Conservation (phyloP, 2,113 vertebrate species). For the Rattus rattus region DNA sequence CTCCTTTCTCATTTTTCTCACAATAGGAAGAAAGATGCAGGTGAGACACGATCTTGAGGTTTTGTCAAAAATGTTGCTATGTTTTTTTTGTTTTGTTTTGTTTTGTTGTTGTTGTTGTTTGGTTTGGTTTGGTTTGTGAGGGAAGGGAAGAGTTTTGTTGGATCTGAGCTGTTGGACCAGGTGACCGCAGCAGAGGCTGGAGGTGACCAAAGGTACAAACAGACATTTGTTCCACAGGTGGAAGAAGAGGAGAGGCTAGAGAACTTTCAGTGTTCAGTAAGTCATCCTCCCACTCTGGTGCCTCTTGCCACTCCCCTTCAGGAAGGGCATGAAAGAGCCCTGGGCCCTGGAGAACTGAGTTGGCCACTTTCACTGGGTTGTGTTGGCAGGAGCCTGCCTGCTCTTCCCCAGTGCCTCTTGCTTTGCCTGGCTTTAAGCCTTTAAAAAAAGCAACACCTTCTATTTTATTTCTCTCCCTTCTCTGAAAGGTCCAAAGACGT, state of each 20-base stretch:
- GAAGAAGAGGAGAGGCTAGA: neutral
- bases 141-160: neutral
- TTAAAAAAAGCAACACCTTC: conserved; percentile 72
- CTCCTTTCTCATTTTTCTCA: neutral
- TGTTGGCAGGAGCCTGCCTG: conserved; percentile 25
- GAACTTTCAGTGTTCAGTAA: neutral
- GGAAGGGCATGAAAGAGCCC: neutral
- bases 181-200: neutral
- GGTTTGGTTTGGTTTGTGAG: neutral
- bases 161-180: neutral
- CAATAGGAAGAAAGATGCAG: neutral
- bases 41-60: neutral
- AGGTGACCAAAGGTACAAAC: neutral
- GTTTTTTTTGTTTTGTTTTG: neutral
- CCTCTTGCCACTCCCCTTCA: fast-evolving
- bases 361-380: conserved; percentile 13
- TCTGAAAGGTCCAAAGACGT: conserved; percentile 44
- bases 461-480: conserved; percentile 73
- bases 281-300: neutral
- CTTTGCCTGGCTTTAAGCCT: conserved; percentile 56
- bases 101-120: neutral
- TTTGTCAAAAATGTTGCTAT: neutral
- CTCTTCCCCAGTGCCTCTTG: conserved; percentile 65
- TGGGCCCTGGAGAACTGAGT: neutral
- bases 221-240: neutral